These are phyloP conservation scores for Promerops cafer DNA, from an alignment of 2,113 vertebrate genomes.

Conservation along the genomic window DNA sequence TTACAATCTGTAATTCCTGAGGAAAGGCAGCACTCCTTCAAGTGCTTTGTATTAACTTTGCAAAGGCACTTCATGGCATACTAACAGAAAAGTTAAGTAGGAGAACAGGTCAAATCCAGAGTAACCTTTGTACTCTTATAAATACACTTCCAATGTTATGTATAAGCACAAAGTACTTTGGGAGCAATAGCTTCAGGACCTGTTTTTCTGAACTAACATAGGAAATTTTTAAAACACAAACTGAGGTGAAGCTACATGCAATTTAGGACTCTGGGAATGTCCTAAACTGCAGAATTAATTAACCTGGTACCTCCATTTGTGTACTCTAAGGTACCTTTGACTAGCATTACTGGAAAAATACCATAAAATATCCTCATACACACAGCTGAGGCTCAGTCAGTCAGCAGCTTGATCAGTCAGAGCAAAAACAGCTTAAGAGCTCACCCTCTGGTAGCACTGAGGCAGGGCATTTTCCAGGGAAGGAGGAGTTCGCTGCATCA, in stretches of 20 bases:
- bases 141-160: neutral
- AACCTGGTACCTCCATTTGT: neutral
- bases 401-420: neutral
- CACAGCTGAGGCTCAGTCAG: neutral
- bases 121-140: neutral
- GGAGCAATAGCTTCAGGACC: neutral
- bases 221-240: neutral
- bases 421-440: conserved; percentile 18
- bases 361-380: neutral
- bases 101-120: neutral
- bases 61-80: neutral
- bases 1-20: neutral
- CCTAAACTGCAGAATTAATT: too few species aligned
- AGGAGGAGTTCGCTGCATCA: conserved; percentile 96
- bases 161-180: neutral
- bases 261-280: neutral
- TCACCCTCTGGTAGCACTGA: conserved; percentile 95
- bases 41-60: neutral
- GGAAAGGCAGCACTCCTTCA: neutral
- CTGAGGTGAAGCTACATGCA: neutral
- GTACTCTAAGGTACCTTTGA: neutral
- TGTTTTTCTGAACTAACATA: neutral
- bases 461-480: conserved; percentile 84
- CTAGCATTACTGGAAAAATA: neutral
- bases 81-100: neutral